phyloP scores from a whole-genome alignment of 2,797 vertebrate genomes.

The Molossus molossus region DNA sequence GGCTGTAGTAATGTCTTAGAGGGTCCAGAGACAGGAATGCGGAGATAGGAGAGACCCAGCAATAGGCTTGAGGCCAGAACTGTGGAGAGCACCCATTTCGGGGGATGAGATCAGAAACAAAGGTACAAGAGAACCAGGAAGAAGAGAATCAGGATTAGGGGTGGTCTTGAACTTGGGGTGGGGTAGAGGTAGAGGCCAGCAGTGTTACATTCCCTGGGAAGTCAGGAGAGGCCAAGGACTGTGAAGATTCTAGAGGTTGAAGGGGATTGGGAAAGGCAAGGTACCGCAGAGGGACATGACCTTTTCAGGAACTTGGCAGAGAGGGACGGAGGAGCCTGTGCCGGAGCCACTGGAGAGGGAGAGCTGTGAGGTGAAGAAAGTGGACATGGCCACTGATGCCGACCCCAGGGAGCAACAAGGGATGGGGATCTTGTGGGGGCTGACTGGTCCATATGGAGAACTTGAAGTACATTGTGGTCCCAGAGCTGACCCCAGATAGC shows the following conservation, averaged over 20 bases:
- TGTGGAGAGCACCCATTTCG: not conserved
- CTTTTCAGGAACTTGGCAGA: not conserved
- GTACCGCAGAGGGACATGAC: not conserved
- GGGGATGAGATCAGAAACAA: not conserved
- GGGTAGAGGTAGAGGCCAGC: not conserved
- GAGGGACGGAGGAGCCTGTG: not conserved
- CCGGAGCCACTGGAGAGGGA: not conserved
- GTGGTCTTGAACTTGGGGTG: not conserved
- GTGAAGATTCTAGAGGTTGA: not conserved
- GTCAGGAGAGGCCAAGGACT: not conserved
- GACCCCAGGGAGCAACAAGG: not conserved
- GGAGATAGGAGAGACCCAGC: not conserved
- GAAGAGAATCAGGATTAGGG: not conserved
- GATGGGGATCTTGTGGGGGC: not conserved
- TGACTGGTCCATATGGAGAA: not conserved
- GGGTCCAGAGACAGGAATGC: not conserved
- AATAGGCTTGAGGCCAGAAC: not conserved
- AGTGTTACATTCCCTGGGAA: not conserved
- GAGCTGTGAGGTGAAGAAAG: not conserved
- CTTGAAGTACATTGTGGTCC: slow-evolving; percentile 47
- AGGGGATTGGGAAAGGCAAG: not conserved
- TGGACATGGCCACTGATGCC: not conserved
- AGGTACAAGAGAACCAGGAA: not conserved
- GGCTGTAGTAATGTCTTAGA: not conserved
- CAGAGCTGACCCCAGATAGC: slow-evolving; percentile 22